Evolutionary conservation across 2,113 vertebrate genomes (phyloP).

Genomic region (Centropristis striata): DNA sequence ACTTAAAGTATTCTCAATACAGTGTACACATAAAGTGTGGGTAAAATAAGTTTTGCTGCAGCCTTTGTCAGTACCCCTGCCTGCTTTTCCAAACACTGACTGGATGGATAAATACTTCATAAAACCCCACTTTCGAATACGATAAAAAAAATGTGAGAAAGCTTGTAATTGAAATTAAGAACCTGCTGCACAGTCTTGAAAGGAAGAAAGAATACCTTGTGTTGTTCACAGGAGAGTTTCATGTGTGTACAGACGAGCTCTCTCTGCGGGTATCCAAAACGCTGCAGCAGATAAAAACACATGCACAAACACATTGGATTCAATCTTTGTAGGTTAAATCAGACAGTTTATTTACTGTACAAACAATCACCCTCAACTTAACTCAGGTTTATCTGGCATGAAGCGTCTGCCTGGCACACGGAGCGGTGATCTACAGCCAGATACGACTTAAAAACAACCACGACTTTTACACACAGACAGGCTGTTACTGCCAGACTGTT

Average conservation of each 20-base stretch:
- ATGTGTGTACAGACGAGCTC: constrained; percentile 73
- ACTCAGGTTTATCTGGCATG: constrained; percentile 15
- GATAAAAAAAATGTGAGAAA: neutral
- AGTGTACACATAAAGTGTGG: too few species aligned
- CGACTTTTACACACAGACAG: constrained; percentile 2
- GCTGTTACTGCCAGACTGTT: constrained; percentile 35
- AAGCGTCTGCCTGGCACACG: constrained; percentile 7
- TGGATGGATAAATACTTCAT: too few species aligned
- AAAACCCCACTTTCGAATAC: too few species aligned
- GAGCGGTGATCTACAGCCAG: constrained; percentile 25
- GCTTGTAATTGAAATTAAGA: neutral
- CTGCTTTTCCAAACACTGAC: too few species aligned
- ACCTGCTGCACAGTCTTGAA: neutral
- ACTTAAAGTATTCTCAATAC: too few species aligned
- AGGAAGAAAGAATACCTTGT: constrained; percentile 60
- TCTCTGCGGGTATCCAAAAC: constrained; percentile 78
- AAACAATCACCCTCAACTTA: constrained; percentile 8
- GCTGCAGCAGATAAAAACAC: constrained; percentile 62
- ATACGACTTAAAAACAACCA: constrained; percentile 34
- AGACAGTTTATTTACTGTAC: constrained; percentile 3
- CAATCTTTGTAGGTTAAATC: neutral
- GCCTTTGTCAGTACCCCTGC: too few species aligned
- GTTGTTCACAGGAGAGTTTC: constrained; percentile 47
- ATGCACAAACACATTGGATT: constrained; percentile 17
- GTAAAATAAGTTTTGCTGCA: too few species aligned